Percentiles rank a stretch among this genome's conserved stretches.
Conservation (phyloP, 2,797 vertebrate species). For the Platyrinchus mystaceus region DNA sequence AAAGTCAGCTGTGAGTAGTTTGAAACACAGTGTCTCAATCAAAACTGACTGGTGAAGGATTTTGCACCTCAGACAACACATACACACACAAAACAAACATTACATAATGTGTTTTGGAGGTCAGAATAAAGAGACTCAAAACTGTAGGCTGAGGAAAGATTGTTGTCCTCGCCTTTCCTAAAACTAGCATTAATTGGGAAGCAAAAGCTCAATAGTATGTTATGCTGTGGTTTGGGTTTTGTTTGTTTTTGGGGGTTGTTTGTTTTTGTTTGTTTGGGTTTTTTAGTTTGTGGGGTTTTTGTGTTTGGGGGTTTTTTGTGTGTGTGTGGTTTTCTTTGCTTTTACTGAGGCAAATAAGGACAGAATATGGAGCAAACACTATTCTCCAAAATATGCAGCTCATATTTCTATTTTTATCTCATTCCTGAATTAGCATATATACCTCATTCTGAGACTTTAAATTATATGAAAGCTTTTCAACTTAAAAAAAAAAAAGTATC, state of each 20-base stretch:
- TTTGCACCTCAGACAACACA: neutral
- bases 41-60: neutral
- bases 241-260: neutral
- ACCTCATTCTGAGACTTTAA: neutral
- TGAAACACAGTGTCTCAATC: neutral
- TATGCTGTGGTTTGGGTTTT: fast-evolving
- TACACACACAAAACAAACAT: neutral
- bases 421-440: neutral
- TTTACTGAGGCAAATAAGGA: neutral
- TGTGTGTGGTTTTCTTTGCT: neutral
- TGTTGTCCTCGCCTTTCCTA: neutral
- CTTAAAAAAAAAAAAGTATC: neutral
- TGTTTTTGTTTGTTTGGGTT: too few relatives aligned
- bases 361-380: neutral
- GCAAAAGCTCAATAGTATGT: neutral
- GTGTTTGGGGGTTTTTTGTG: neutral
- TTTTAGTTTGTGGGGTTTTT: too few relatives aligned
- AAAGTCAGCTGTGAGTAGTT: neutral
- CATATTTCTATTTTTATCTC: neutral
- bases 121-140: neutral
- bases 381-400: neutral
- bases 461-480: neutral
- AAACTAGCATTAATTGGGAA: neutral
- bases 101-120: neutral
- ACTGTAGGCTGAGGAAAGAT: neutral